Base-by-base conservation (phyloP, 2,888 invertebrate species). In the Diachrysia chrysitis region DNA sequence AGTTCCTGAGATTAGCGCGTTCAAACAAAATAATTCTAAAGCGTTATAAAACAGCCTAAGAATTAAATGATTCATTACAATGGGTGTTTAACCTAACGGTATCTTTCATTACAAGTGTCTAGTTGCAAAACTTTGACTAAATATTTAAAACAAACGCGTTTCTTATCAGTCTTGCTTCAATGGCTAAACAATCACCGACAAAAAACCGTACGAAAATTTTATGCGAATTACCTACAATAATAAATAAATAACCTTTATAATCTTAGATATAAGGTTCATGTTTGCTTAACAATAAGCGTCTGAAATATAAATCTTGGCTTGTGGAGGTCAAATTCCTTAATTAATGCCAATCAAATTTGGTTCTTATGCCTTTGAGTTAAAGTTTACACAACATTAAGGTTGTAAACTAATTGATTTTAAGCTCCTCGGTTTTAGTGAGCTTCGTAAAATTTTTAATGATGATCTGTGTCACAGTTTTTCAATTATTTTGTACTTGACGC, bases 401-500 rank as follows among this genome's bases (percentile, higher is more conserved):
- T 54, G 53, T 3, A 19, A 10, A 46, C 46, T 60, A 80, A 81
- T 81, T 67, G 78, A 80, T 80, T 81, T 73, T 62, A 76, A 73
- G 76, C 70, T 73, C 56, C 42, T 32, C 21, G 63, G 63, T 59
- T 69, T 70, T 66, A 66, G 63, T 65, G 66, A 67, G 64, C 63
- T 69, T 66, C 51, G 69, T 68, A 66, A 75, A 80, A 65, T 75
- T 66, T 69, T 60, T 75, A 74, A 69, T 74, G 68, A 71, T 69
- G 53, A 58, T 55, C 57, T 16, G n/a, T 74, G 70, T 77, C 72
- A 79, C 62, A 71, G 16, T 71, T 67, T 78, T 77, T 71, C 60
- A 78, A 77, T 81, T 82, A 79, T 61, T 74, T 70, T 59, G 66
- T 68, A 77, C 71, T 82, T 77, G 69, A 77, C 66, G 81, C 57